Base-by-base conservation (phyloP, 1,140 invertebrate species). In the Cotesia glomerata region DNA sequence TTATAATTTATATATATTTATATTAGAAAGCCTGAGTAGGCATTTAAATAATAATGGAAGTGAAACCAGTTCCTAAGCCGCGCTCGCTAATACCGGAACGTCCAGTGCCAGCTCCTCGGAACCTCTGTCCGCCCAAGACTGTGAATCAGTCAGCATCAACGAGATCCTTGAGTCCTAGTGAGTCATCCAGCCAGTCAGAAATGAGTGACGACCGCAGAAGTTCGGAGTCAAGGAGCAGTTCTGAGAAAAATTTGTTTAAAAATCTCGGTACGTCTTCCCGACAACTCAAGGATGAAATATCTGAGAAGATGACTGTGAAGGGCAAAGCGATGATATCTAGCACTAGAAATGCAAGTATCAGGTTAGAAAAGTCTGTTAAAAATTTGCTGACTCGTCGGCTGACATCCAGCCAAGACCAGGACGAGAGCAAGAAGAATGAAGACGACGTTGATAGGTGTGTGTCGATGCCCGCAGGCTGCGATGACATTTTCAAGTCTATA, bases 291-390 rank as follows among this genome's bases (percentile, higher is more conserved):
- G 88, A 85, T 36, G 88, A 88, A 66, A 83, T 89, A 8, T 87
- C 87, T 4, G 88, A 85, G 54, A 85, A 87, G 71, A 84, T 89
- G 77, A 87, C 86, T 32, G 82, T 85, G 7, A 88, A 87, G 71
- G 87, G 88, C 16, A 85, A 86, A 18, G 87, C 88, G 14, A 82
- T 89, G 11, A 87, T 89, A 32, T 88, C 87, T 11, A 87, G 86
- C 71, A 89, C 88, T 0, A 76, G 86, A 63, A 88, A 89, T 64
- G 85, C 82, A 0, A 85, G 84, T 34, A 83, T 89, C 69, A 76
- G 86, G 69, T 45, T 85, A 75, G 79, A 88, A 75, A 83, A 84
- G 18, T 85, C 84, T 11, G 78, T 86, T 14, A 86, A 86, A 61
- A 85, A 80, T 61, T 68, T 86, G 2, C 68, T 85, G 3, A 83